phyloP scores from a whole-genome alignment of 2,113 vertebrate species.

The Urocolius indicus region DNA sequence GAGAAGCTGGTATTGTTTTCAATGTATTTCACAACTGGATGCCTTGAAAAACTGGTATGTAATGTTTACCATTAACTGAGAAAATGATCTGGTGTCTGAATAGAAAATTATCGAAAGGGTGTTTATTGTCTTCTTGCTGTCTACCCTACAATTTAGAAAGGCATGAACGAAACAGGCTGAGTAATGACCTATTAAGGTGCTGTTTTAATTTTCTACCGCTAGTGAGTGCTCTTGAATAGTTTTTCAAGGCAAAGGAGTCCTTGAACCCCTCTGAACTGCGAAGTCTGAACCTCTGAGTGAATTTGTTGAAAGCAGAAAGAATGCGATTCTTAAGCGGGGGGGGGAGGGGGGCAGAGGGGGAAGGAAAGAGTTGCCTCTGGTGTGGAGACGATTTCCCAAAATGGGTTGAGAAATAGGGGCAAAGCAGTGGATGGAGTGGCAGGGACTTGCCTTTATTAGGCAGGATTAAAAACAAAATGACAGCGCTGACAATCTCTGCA shows the following conservation, averaged over 20 bases:
- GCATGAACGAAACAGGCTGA: not conserved
- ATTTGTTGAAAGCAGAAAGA: conserved; percentile 69
- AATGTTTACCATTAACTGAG: conserved; percentile 60
- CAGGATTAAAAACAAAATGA: not conserved
- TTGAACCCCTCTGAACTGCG: conserved; percentile 32
- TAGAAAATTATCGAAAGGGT: conserved; percentile 50
- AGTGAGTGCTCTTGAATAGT: conserved; percentile 93
- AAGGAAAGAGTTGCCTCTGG: conserved; percentile 5
- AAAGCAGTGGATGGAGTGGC: not conserved
- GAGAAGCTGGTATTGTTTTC: conserved; percentile 60
- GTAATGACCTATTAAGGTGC: conserved; percentile 48
- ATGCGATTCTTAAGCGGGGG: conserved; percentile 39
- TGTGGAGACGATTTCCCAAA: not conserved
- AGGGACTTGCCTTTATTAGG: not conserved
- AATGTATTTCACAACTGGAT: conserved; percentile 71
- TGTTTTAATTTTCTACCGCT: conserved; percentile 83
- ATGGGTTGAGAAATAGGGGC: fast-evolving
- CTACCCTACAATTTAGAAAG: not conserved
- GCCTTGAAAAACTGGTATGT: conserved; percentile 73
- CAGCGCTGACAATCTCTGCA: not conserved
- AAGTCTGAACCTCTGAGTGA: conserved; percentile 55
- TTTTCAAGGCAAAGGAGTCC: conserved; percentile 71
- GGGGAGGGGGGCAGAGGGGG: not conserved
- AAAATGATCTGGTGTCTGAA: conserved; percentile 55
- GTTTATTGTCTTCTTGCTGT: conserved; percentile 8